Percentiles rank a stretch among this genome's conserved stretches.
These are phyloP conservation scores for Antechinus flavipes DNA, from an alignment of 2,113 vertebrate species.

Conservation along the genomic window DNA sequence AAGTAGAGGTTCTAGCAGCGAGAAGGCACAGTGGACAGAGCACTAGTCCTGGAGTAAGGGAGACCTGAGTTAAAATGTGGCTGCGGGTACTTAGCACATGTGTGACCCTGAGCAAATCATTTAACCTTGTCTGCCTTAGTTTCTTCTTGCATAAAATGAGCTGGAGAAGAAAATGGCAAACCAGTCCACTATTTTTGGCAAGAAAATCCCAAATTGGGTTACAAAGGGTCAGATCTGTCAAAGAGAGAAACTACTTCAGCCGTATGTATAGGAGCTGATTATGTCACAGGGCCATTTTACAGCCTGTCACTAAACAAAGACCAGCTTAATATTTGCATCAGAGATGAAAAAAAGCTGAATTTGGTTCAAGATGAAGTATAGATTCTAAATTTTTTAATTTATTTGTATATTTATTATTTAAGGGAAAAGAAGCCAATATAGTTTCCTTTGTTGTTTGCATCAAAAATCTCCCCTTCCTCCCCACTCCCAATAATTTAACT, in stretches of 20 bases:
- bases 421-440: background rate
- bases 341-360: background rate
- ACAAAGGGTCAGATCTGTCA: background rate
- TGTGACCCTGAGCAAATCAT: background rate
- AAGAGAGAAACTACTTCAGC: background rate
- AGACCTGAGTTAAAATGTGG: background rate
- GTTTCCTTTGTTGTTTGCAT: background rate
- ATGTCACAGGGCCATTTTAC: background rate
- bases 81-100: background rate
- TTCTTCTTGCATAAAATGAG: background rate
- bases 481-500: background rate
- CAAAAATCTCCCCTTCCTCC: background rate
- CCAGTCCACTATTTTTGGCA: background rate
- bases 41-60: background rate
- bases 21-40: background rate
- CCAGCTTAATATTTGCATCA: constrained; percentile 14
- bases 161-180: background rate
- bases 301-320: background rate
- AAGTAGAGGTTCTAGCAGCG: background rate
- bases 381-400: background rate
- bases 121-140: background rate
- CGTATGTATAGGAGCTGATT: background rate
- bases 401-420: background rate
- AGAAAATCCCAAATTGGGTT: background rate
- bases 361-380: background rate